A percentile compares a stretch with the other conserved stretches of the same genome.
phyloP scores from a whole-genome alignment of 2,888 invertebrate species.

The Antitype chi region DNA sequence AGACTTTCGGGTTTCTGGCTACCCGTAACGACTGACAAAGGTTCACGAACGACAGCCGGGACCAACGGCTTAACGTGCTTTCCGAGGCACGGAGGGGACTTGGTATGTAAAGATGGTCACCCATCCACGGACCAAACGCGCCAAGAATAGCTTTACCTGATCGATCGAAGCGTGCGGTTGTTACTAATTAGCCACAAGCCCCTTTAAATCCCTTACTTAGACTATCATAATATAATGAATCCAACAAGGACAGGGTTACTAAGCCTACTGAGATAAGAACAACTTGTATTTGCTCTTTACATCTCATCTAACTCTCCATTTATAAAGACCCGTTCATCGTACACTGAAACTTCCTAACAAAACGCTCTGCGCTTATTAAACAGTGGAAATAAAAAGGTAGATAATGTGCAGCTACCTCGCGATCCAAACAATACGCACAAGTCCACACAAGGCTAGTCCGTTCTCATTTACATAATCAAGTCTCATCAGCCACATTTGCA shows the following conservation, averaged over 20 bases:
- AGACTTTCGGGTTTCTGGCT: too few relatives aligned
- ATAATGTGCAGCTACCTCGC: conserved; percentile 64
- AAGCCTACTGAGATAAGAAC: background rate
- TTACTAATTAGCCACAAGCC: too few relatives aligned
- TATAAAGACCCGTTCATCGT: conserved; percentile 25
- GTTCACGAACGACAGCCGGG: too few relatives aligned
- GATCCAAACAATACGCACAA: conserved; percentile 77
- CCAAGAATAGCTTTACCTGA: too few relatives aligned
- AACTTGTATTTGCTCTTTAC: background rate
- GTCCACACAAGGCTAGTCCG: conserved; percentile 75
- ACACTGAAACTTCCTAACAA: conserved; percentile 34
- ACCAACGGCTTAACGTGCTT: too few relatives aligned
- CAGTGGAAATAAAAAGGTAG: conserved; percentile 61
- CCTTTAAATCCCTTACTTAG: background rate
- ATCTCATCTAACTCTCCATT: background rate
- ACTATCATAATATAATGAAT: background rate
- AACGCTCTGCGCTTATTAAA: conserved; percentile 46
- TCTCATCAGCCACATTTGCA: conserved; percentile 86
- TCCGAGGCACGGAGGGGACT: too few relatives aligned
- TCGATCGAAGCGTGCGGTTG: too few relatives aligned
- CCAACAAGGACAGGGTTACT: background rate
- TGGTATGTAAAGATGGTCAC: too few relatives aligned
- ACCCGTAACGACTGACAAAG: too few relatives aligned
- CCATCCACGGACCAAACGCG: too few relatives aligned
- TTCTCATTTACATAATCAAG: conserved; percentile 87